Evolutionary conservation across 2,888 invertebrate species (phyloP).

Genomic region (Achlya flavicornis): DNA sequence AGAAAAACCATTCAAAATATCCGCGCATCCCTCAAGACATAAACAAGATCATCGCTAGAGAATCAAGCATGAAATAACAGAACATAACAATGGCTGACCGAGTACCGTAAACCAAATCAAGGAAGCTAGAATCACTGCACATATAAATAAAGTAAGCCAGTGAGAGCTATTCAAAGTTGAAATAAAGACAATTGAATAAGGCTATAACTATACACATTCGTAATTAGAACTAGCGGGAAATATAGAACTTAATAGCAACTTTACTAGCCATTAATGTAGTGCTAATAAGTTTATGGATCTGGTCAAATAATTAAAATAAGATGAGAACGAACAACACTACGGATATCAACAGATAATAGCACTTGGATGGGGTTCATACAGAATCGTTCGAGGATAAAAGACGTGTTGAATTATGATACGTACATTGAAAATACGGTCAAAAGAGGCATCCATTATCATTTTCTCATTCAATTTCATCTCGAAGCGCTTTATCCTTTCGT

Average conservation of each 20-base stretch:
- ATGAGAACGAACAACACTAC: background rate
- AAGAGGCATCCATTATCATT: constrained; percentile 31
- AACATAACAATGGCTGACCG: constrained; percentile 28
- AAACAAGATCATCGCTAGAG: constrained; percentile 17
- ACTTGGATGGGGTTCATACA: background rate
- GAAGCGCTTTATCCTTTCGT: constrained; percentile 31
- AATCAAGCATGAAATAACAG: constrained; percentile 26
- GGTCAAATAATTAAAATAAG: background rate
- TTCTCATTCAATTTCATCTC: constrained; percentile 29
- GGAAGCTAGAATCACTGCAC: constrained; percentile 24
- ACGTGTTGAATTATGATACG: constrained; percentile 5
- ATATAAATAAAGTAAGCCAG: constrained; percentile 21
- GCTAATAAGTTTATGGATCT: background rate
- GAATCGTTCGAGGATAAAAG: constrained; percentile 4
- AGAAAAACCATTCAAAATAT: background rate
- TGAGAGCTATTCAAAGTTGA: constrained; percentile 19
- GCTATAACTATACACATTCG: constrained; percentile 24
- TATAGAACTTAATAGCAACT: constrained; percentile 12
- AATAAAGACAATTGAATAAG: constrained; percentile 30
- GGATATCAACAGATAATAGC: constrained; percentile 10
- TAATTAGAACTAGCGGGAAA: constrained; percentile 22
- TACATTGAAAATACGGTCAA: constrained; percentile 14
- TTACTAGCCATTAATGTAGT: background rate
- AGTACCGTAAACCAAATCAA: constrained; percentile 41
- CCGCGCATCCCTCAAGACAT: background rate